Conservation (phyloP, 2,113 vertebrate species). For the Promerops cafer region DNA sequence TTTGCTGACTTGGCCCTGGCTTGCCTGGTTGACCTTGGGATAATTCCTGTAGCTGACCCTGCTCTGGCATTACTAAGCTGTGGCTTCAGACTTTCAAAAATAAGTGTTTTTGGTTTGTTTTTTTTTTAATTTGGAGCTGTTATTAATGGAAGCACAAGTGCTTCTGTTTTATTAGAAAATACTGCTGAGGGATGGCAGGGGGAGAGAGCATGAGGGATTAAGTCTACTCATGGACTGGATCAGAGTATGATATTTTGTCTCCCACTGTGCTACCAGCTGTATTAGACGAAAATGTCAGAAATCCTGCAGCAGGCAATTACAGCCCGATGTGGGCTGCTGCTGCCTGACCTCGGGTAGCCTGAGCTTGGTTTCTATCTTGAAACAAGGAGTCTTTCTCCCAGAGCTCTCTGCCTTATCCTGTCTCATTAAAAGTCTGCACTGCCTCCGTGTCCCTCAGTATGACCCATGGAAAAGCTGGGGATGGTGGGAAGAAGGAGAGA, state of each 20-base stretch:
- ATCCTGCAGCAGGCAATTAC: constrained; percentile 39
- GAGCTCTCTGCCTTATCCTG: not conserved
- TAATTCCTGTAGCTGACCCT: not conserved
- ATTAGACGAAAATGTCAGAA: not conserved
- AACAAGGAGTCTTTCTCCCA: not conserved
- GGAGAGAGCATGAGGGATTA: not conserved
- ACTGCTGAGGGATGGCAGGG: not conserved
- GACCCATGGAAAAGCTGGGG: not conserved
- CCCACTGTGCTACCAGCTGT: constrained; percentile 15
- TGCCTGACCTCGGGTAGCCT: not conserved
- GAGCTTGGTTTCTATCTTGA: not conserved
- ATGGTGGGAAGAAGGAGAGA: not conserved
- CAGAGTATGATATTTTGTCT: constrained; percentile 9
- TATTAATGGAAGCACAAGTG: not conserved
- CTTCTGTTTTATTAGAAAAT: not conserved
- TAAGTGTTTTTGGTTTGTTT: not conserved
- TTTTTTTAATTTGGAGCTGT: not conserved
- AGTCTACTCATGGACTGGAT: constrained; percentile 9
- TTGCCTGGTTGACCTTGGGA: not conserved
- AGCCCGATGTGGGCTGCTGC: not conserved
- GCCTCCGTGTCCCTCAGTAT: fast-evolving
- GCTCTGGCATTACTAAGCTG: not conserved
- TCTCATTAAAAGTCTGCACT: not conserved
- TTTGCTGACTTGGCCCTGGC: not conserved
- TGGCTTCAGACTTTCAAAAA: not conserved